Conservation (phyloP, 2,888 invertebrate species). For the Xylophagus ater region DNA sequence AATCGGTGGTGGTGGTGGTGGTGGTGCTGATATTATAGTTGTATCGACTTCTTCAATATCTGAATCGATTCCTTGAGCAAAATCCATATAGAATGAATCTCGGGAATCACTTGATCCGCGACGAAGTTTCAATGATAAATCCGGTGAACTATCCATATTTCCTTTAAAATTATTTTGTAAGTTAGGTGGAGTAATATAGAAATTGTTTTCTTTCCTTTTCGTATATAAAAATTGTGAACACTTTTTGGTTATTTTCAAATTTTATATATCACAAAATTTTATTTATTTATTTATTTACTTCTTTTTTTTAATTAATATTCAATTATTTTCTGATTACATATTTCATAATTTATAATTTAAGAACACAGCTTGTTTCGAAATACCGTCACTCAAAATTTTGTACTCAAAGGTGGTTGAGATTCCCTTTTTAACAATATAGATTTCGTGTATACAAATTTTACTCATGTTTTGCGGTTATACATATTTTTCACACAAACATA, state of each 20-base stretch:
- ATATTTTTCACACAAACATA: too few species aligned
- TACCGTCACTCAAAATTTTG: too few species aligned
- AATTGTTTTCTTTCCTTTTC: background rate
- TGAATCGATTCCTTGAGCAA: conserved; percentile 81
- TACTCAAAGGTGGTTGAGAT: too few species aligned
- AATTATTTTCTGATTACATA: background rate
- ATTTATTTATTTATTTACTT: too few species aligned
- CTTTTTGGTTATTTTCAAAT: conserved; percentile 2
- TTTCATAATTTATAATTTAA: background rate
- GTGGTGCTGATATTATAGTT: conserved; percentile 46
- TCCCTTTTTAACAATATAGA: too few species aligned
- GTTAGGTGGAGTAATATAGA: too few species aligned
- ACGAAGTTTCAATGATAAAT: conserved; percentile 72
- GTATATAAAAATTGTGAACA: background rate
- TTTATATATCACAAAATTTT: conserved; percentile 9
- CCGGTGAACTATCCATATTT: conserved; percentile 65
- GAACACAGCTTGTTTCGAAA: too few species aligned
- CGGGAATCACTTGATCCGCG: conserved; percentile 78
- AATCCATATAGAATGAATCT: conserved; percentile 84
- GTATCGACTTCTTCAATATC: conserved; percentile 76
- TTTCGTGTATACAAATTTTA: too few species aligned
- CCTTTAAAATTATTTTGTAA: too few species aligned
- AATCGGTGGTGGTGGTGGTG: conserved; percentile 19
- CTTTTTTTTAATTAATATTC: background rate
- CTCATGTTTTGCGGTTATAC: too few species aligned